Evolutionary conservation across 2,113 vertebrate species (phyloP), one percentile per base, ranked within the genome.

Genomic region (Hippocampus zosterae): DNA sequence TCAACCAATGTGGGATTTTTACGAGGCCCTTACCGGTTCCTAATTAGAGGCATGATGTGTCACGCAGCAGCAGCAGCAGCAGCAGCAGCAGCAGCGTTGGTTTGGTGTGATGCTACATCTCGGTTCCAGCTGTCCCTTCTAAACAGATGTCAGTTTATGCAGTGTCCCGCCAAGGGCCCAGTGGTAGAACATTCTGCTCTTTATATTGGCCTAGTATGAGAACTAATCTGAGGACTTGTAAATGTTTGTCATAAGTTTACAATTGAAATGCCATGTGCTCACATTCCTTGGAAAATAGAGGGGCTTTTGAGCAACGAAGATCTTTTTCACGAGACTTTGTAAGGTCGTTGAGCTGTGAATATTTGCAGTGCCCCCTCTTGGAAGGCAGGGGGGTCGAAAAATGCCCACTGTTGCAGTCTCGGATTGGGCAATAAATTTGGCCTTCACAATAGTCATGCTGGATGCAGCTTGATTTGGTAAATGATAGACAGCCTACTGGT

Each of bases 201-300:
- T 13, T 15, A 6, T 44, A 44, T 69, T 65, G 18, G 23, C 62
- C 76, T 48, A 62, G 23, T 56, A 62, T 33, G 46, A 67, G 25
- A 59, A 52, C 27, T 67, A 41, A 50, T 70, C 41, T 62, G 53
- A 72, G 61, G 64, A 65, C 27, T 71, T 41, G 21, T 33, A 76
- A 81, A 70, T 73, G 64, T 73, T 68, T 79, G 78, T 72, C 76
- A 76, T 73, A 77, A 64, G 75, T 78, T 77, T 68, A 78, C 66
- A 61, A 69, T 44, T 3, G n/a, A 81, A 77, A 77, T 71, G 50
- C 60, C 55, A 67, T 23, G 13, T 72, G 62, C 69, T 84, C 79
- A 81, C 82, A 86, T 85, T 81, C 67, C 79, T 68, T 13, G 56
- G 67, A 60, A 79, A 82, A 84, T 75, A 76, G 65, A 71, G 48